A percentile compares a stretch with the other conserved stretches of the same genome.
Conservation (phyloP, 2,113 vertebrate species). For the Eudorcas thomsonii region DNA sequence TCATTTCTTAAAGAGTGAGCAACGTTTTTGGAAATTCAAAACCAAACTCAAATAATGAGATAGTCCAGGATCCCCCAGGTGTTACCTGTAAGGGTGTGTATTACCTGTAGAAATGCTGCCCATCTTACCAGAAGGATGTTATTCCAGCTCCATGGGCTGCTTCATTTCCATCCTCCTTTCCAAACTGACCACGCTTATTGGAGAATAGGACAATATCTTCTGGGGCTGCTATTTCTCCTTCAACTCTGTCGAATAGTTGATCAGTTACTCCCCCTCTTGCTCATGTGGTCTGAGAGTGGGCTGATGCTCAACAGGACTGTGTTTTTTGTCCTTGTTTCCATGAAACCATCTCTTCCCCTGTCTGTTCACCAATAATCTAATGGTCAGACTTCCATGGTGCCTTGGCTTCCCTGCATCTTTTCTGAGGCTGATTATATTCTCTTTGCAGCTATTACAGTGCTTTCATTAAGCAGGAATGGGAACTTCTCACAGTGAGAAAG, state of each 20-base stretch:
- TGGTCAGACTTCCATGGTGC: background rate
- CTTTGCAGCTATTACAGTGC: background rate
- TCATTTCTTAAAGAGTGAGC: background rate
- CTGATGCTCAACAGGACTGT: background rate
- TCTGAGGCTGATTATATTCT: background rate
- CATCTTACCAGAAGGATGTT: background rate
- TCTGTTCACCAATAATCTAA: too few species aligned
- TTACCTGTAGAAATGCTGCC: background rate
- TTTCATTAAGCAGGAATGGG: background rate
- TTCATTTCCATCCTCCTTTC: background rate
- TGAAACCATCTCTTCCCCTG: background rate
- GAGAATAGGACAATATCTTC: too few species aligned
- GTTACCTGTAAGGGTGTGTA: background rate
- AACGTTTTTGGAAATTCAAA: background rate
- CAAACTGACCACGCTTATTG: background rate
- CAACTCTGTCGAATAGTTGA: background rate
- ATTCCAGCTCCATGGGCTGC: background rate
- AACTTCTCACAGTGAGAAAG: background rate
- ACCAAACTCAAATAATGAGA: background rate
- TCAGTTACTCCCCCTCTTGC: background rate
- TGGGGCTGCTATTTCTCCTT: background rate
- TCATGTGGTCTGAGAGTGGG: background rate
- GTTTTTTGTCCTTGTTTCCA: background rate
- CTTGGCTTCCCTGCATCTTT: background rate
- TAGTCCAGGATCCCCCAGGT: background rate